Evolutionary conservation across 2,113 vertebrate genomes (phyloP), one percentile per base, ranked within the genome.

Genomic region (Calcarius ornatus): DNA sequence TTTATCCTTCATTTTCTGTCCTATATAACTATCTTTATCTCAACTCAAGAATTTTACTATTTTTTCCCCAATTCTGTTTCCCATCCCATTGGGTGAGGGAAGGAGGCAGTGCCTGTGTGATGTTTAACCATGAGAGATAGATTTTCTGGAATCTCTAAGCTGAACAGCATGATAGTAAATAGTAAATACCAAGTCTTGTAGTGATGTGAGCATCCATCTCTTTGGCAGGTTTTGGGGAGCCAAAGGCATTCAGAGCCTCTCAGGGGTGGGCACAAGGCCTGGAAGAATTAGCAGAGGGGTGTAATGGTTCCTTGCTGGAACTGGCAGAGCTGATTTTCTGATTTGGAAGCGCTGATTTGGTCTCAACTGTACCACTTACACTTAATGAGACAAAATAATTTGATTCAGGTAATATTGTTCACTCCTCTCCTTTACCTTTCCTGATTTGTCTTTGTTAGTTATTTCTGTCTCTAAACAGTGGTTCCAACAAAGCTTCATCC

Each of bases 101-200:
- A 66, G 60, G 31, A 61, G 31, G 7, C 21, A 73, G 53, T 12
- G 25, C 27, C 30, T 63, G 15, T 42, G 53, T 42, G 31, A 7
- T 37, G 18, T 73, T 86, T 54, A 61, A 24, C 31, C 40, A 17
- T 1, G 5, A 38, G 4, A 59, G 17, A 30, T 3, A 10, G 10
- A 24, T 48, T 75, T 68, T 59, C 24, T 63, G 40, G 12, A 63
- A 10, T 43, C 33, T 48, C 38, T 80, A 27, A 60, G 8, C 7
- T 56, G 65, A 81, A 20, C 15, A n/a, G 15, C 12, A 56, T 19
- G 47, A 60, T 35, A n/a, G n/a, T n/a, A n/a, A n/a, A n/a, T 3
- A 16, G 9, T n/a, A 31, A 61, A 5, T 53, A 70, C 27, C 11
- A 14, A 13, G 3, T 54, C 51, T 65, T 0, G 0, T 51, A 64